Percentiles rank a stretch among this genome's conserved stretches.
Conservation (phyloP, 2,113 vertebrate species). For the Erythrocercus mccallii region DNA sequence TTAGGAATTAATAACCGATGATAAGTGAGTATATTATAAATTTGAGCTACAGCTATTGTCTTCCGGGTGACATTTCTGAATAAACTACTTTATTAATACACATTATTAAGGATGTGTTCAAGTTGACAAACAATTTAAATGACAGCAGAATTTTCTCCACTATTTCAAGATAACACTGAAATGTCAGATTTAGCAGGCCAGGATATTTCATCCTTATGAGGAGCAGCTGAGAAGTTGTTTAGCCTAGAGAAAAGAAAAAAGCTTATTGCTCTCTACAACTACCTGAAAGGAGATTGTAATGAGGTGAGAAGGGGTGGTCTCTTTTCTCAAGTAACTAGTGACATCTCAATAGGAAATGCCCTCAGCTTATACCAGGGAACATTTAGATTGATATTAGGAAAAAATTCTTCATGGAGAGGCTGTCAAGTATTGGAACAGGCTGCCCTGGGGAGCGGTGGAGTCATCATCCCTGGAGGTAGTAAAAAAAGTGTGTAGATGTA, state of each 20-base stretch:
- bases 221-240: background rate
- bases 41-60: background rate
- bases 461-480: background rate
- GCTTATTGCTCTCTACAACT: background rate
- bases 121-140: background rate
- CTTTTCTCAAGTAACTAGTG: background rate
- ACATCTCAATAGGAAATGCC: background rate
- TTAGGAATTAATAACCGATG: background rate
- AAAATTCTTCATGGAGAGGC: background rate
- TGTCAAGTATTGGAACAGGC: background rate
- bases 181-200: background rate
- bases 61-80: background rate
- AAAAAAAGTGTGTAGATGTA: background rate
- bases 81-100: background rate
- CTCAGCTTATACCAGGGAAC: background rate
- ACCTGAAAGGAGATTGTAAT: background rate
- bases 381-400: background rate
- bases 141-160: background rate
- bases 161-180: background rate
- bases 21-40: background rate
- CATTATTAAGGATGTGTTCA: background rate
- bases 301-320: background rate
- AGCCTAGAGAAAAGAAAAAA: background rate
- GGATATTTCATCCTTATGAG: background rate
- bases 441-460: background rate